Conservation (phyloP, 2,113 vertebrate genomes). For the Noturus placidus region DNA sequence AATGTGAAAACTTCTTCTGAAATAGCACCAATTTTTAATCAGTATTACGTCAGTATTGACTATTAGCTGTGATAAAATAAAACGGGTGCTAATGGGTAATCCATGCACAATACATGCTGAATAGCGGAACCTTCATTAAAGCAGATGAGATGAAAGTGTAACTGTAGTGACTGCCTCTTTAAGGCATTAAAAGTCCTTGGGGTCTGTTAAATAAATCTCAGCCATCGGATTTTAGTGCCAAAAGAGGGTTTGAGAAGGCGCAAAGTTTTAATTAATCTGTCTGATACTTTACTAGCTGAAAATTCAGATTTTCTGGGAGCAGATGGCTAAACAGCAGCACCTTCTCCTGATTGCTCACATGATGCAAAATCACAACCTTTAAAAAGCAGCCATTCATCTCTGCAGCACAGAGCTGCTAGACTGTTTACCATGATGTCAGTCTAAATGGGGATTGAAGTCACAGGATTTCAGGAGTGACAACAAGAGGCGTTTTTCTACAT, state of each 20-base stretch:
- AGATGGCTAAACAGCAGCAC: slow-evolving; percentile 51
- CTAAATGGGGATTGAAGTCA: slow-evolving; percentile 49
- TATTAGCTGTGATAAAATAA: background rate
- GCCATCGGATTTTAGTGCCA: too few relatives aligned
- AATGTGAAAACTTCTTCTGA: background rate
- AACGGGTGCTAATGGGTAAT: background rate
- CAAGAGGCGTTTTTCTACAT: background rate
- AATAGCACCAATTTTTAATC: background rate
- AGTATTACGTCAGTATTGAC: background rate
- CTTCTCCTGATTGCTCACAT: slow-evolving; percentile 28
- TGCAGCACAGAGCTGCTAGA: slow-evolving; percentile 39
- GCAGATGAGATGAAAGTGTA: background rate
- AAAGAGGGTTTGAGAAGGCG: background rate
- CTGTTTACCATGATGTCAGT: slow-evolving; percentile 38
- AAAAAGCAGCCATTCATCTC: slow-evolving; percentile 43
- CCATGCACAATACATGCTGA: too few relatives aligned
- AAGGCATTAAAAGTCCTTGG: background rate
- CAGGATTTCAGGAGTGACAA: slow-evolving; percentile 6
- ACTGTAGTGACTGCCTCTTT: background rate
- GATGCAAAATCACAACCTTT: slow-evolving; percentile 38
- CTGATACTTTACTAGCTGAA: background rate
- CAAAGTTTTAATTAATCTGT: background rate
- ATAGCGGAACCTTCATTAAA: background rate
- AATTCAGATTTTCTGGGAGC: slow-evolving; percentile 18
- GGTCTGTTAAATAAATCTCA: background rate